Conservation (phyloP, 2,113 vertebrate genomes). For the Cromileptes altivelis region DNA sequence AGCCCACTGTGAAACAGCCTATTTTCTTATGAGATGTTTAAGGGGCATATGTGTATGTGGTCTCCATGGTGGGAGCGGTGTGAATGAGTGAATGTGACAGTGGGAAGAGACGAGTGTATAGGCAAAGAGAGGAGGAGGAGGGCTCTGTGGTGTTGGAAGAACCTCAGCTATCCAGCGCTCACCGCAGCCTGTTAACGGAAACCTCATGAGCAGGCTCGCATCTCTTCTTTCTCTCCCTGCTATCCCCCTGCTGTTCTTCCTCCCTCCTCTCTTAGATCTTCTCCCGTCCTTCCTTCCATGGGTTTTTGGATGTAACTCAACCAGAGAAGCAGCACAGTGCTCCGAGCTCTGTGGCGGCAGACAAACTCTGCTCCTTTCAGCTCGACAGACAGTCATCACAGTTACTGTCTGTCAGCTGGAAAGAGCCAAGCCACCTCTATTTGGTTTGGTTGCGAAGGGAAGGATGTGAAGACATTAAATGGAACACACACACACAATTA, state of each 20-base stretch:
- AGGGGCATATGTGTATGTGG: constrained; percentile 52
- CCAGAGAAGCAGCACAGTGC: constrained; percentile 44
- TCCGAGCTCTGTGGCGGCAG: constrained; percentile 52
- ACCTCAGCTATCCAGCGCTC: constrained; percentile 63
- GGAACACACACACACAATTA: constrained; percentile 2
- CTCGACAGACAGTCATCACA: constrained; percentile 66
- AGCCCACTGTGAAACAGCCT: constrained; percentile 53
- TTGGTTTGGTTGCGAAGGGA: constrained; percentile 56
- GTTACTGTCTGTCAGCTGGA: constrained; percentile 50
- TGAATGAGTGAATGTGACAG: constrained; percentile 70
- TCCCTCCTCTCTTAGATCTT: constrained; percentile 25
- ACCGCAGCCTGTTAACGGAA: constrained; percentile 74
- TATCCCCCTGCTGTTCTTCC: constrained; percentile 9
- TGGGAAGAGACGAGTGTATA: constrained; percentile 37
- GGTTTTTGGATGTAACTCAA: constrained; percentile 61
- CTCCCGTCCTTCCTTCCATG: constrained; percentile 35
- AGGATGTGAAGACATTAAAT: constrained; percentile 32
- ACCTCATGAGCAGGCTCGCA: constrained; percentile 60
- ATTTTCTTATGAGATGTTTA: constrained; percentile 41
- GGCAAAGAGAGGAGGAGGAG: constrained; percentile 40
- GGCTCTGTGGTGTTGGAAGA: constrained; percentile 54
- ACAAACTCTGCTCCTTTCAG: constrained; percentile 58
- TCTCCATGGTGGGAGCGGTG: constrained; percentile 56
- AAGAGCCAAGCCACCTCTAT: constrained; percentile 55
- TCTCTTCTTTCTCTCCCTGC: constrained; percentile 35